These are phyloP conservation scores for Psilanteris sp. DNA, from an alignment of 1,140 invertebrate genomes.

Conservation along the genomic window DNA sequence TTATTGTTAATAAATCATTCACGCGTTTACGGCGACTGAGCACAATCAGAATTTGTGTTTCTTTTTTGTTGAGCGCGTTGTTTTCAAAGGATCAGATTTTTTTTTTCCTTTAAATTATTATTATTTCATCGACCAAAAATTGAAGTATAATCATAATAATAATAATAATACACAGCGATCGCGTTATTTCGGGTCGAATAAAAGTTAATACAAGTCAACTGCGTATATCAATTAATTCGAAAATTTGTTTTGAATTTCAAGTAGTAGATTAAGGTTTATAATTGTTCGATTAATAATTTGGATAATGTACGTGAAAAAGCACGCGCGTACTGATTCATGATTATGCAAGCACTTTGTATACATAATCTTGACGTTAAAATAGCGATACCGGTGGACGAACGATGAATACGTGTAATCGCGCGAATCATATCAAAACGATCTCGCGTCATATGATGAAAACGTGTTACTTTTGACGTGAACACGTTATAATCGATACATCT, in stretches of 20 bases:
- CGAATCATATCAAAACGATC: constrained; percentile 65
- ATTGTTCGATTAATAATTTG: constrained; percentile 55
- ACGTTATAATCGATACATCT: constrained; percentile 52
- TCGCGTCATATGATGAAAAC: constrained; percentile 57
- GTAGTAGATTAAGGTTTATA: constrained; percentile 37
- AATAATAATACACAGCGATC: too few species aligned
- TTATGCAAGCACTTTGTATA: constrained; percentile 59
- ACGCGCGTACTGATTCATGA: constrained; percentile 39
- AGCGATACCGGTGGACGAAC: constrained; percentile 57
- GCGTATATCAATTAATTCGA: too few species aligned
- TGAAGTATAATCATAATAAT: too few species aligned
- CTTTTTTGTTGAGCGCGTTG: too few species aligned
- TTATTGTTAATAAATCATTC: constrained; percentile 37
- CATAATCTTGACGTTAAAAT: constrained; percentile 64
- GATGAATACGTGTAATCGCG: constrained; percentile 63
- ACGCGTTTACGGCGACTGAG: too few species aligned
- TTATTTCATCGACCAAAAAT: too few species aligned
- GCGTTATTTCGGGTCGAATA: too few species aligned
- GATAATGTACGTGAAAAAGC: constrained; percentile 44
- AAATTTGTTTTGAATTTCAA: too few species aligned
- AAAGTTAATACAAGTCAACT: too few species aligned
- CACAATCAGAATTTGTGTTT: too few species aligned
- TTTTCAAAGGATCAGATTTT: too few species aligned
- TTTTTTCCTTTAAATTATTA: too few species aligned
- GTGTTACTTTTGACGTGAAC: constrained; percentile 56